A percentile compares a stretch with the other conserved stretches of the same genome.
phyloP scores from a whole-genome alignment of 2,888 invertebrate genomes.

The Opisthograptis luteolata region DNA sequence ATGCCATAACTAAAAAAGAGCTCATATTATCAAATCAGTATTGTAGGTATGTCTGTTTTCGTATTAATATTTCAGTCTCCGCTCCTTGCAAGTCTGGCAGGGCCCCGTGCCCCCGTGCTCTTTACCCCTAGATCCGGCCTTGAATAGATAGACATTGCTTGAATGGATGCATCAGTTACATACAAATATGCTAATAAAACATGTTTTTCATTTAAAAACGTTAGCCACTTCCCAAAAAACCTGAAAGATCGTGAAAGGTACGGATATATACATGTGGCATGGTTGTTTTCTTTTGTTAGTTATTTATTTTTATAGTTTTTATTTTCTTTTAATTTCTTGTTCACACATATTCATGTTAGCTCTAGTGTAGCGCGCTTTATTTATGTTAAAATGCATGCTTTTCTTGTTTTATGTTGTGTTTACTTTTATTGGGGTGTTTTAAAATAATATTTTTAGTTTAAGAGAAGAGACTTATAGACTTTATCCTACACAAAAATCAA shows the following conservation, averaged over 20 bases:
- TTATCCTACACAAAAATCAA: too few species aligned
- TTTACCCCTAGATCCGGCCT: too few species aligned
- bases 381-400: constrained; percentile 17
- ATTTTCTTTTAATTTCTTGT: constrained; percentile 38
- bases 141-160: constrained; percentile 61
- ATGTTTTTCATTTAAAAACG: constrained; percentile 45
- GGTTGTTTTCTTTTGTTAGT: constrained; percentile 49
- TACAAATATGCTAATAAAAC: constrained; percentile 73
- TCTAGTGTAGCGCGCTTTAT: constrained; percentile 24
- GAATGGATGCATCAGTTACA: constrained; percentile 61
- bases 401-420: constrained; percentile 21
- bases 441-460: too few species aligned
- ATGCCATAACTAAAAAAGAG: too few species aligned
- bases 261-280: constrained; percentile 57
- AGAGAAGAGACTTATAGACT: too few species aligned
- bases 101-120: too few species aligned
- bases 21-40: too few species aligned
- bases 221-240: constrained; percentile 32
- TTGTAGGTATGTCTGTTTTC: too few species aligned
- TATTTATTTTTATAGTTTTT: constrained; percentile 30
- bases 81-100: too few species aligned
- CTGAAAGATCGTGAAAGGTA: constrained; percentile 50
- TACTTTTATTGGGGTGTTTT: constrained; percentile 4
- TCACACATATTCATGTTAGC: constrained; percentile 75
- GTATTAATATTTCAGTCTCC: too few species aligned